Evolutionary conservation across 2,113 vertebrate genomes (phyloP), one percentile per base, ranked within the genome.

Genomic region (Sapayoa aenigma): DNA sequence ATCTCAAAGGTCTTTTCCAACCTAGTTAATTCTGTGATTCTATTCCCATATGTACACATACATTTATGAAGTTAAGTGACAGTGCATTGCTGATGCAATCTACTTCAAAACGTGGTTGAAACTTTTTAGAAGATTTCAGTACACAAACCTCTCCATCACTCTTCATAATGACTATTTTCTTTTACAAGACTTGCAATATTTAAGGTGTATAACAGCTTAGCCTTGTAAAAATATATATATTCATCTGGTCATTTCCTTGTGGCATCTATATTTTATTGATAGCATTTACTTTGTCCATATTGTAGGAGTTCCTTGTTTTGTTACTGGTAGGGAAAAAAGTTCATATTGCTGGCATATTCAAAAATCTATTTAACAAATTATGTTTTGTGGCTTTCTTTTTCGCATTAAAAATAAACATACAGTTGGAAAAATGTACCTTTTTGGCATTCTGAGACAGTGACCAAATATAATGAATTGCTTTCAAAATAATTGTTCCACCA

Each of bases 391-490:
- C 25, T 60, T 60, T 73, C n/a, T 89, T 73, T 58, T 25, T 27
- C 60, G 67, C n/a, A 35, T 56, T 74, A n/a, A 27, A 92, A 90
- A 56, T 46, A 72, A 4, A 15, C 16, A 71, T 71, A 33, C 22
- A 82, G 31, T 80, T 78, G 47, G 67, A 91, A 96, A 85, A 77
- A 65, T 23, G 16, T 55, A 52, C 9, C 5, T 65, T 33, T 68
- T 90, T 87, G 80, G 39, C 69, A 41, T 84, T 90, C 82, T 82
- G 67, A 94, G 90, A 82, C 84, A 90, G 71, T 81, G 56, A 59
- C 20, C 21, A 60, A 81, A 95, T 68, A 49, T 33, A 91, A 95
- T 68, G 33, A 77, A 69, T 84, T 81, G 21, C 69, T 96, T 96
- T 89, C 10, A 84, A 95, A 96, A 80, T 91, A 89, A 71, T 81